These are phyloP conservation scores for Smittia aterrima DNA, from an alignment of 2,888 invertebrate genomes.

Conservation along the genomic window DNA sequence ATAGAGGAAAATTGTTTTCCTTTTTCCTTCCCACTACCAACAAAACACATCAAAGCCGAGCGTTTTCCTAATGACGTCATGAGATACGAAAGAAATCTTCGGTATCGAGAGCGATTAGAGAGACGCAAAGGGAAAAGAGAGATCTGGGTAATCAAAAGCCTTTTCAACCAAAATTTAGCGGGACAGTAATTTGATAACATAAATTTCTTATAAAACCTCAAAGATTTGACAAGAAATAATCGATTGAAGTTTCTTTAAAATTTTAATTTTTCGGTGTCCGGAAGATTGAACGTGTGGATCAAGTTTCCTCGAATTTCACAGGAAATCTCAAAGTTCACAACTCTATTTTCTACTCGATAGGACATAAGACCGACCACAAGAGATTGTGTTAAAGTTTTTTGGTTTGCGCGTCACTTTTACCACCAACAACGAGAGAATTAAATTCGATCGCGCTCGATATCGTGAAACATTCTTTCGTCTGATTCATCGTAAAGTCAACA, in stretches of 20 bases:
- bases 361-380: neutral
- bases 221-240: neutral
- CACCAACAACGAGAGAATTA: neutral
- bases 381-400: neutral
- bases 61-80: slow-evolving; percentile 16
- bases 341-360: neutral
- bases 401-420: neutral
- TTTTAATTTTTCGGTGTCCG: neutral
- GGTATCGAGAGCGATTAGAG: neutral
- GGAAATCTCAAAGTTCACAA: neutral
- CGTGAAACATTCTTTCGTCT: neutral
- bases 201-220: neutral
- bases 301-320: neutral
- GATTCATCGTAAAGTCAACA: neutral
- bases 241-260: neutral
- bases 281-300: neutral
- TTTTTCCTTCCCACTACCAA: slow-evolving; percentile 6
- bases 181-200: neutral
- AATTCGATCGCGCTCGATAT: neutral
- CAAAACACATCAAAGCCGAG: neutral
- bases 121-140: neutral
- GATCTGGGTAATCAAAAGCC: neutral
- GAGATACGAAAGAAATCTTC: neutral
- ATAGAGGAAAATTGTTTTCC: slow-evolving; percentile 1
- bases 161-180: neutral